These are phyloP conservation scores for Heteronetta atricapilla DNA, from an alignment of 2,113 vertebrate species.

Conservation along the genomic window DNA sequence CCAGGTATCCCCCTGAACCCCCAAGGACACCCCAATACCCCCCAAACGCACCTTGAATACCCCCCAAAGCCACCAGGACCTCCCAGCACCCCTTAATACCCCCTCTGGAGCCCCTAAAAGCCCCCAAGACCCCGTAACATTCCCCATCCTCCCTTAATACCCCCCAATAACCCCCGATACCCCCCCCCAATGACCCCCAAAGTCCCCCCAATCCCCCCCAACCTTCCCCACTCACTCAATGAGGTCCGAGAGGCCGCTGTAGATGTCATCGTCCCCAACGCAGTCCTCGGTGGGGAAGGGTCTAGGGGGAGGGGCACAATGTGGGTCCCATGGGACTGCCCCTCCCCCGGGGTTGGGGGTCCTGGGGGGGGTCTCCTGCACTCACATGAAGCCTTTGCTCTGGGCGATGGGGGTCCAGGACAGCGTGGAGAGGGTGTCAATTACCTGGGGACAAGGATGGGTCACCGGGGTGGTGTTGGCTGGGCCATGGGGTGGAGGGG, in stretches of 20 bases:
- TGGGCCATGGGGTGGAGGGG: fast-evolving
- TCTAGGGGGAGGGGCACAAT: slow-evolving; percentile 53
- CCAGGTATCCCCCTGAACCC: too few species aligned
- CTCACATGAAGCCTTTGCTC: slow-evolving; percentile 44
- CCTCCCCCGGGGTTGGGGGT: background rate
- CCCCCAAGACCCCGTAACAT: too few species aligned
- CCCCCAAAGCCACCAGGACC: too few species aligned
- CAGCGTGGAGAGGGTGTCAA: background rate
- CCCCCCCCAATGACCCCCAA: background rate
- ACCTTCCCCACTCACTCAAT: slow-evolving; percentile 86
- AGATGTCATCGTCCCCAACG: slow-evolving; percentile 87
- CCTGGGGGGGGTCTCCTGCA: background rate
- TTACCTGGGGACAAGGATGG: background rate
- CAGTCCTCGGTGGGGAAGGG: slow-evolving; percentile 86
- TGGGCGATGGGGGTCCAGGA: slow-evolving; percentile 47
- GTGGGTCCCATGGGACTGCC: background rate
- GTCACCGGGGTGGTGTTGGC: background rate
- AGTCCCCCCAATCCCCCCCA: too few species aligned
- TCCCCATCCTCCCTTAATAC: background rate
- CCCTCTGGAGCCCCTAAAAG: too few species aligned
- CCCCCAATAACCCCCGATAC: too few species aligned
- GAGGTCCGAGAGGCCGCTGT: slow-evolving; percentile 90
- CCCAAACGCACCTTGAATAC: too few species aligned
- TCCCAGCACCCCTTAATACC: too few species aligned
- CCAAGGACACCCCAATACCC: too few species aligned